These are phyloP conservation scores for Lipotes vexillifer DNA, from an alignment of 2,113 vertebrate genomes.

Conservation along the genomic window DNA sequence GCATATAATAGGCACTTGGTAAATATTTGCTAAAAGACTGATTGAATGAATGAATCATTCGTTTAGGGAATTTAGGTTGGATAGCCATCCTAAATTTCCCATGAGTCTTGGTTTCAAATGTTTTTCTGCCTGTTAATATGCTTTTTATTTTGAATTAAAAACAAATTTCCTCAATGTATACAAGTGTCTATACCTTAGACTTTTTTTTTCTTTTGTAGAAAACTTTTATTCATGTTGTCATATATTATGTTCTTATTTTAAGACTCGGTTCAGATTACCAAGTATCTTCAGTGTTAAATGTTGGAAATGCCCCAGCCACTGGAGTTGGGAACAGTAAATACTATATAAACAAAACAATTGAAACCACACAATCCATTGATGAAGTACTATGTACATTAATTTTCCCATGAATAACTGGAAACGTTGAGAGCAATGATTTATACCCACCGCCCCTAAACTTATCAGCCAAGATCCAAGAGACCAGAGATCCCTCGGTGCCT, in stretches of 20 bases:
- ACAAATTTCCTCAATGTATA: neutral
- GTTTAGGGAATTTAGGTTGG: neutral
- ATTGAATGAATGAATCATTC: neutral
- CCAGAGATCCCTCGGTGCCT: rapidly evolving
- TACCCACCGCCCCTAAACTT: neutral
- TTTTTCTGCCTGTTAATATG: neutral
- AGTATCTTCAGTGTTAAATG: neutral
- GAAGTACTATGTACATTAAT: neutral
- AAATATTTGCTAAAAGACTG: neutral
- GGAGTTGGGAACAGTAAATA: neutral
- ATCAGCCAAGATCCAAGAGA: neutral
- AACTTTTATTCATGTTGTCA: neutral
- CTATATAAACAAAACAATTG: neutral
- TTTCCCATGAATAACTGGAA: neutral
- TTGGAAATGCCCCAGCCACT: neutral
- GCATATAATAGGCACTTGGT: neutral
- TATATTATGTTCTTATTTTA: neutral
- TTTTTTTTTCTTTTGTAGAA: neutral
- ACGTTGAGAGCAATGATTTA: neutral
- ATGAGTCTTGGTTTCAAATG: neutral
- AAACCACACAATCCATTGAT: neutral
- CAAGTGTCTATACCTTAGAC: neutral
- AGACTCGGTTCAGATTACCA: neutral
- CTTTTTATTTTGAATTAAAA: neutral
- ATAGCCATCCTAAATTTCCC: neutral